Base-by-base conservation (phyloP, 2,113 vertebrate genomes). In the Seriola quinqueradiata region DNA sequence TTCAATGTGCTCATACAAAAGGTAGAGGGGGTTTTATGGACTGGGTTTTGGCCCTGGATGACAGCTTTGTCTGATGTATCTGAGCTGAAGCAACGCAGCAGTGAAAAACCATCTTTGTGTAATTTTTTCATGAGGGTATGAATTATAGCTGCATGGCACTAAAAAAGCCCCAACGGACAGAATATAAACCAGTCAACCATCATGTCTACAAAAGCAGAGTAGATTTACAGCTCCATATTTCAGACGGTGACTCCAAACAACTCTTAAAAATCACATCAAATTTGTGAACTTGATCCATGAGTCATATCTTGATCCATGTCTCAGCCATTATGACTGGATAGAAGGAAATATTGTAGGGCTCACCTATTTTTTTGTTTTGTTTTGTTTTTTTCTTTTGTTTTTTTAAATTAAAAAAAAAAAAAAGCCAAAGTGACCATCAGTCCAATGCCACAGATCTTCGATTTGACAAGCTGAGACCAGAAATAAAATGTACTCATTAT, bases 51-150 rank as follows among this genome's bases (percentile, higher is more conserved):
- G 57, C 70, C 60, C 59, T 64, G 48, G 66, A 48, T 4, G 55
- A 54, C 36, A 69, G 54, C 72, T 60, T 50, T 25, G 66, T 46
- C 63, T 36, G 60, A 21, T 52, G 64, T 50, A 50, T 81, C 69
- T 67, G 38, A 21, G 36, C 66, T 48, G 54, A 66, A 28, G 19
- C 19, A 28, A 50, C 40, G 17, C 55, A 58, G 38, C 2, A 2
- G 10, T 54, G 23, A 64, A 72, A 70, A 73, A 16, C 21, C 60
- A 60, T 70, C 42, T 60, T 71, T 61, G 82, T 38, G 46, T 83
- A 4, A 57, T 85, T 71, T 74, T 72, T 77, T 75, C 63, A 86
- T 13, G 63, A 87, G 9, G 76, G 40, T 42, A 81, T 77, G 58
- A 68, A 76, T 83, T 83, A 81, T 69, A 55, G 54, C 74, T 73